Evolutionary conservation across 2,888 invertebrate genomes (phyloP).

Genomic region (Apodemia duryi): DNA sequence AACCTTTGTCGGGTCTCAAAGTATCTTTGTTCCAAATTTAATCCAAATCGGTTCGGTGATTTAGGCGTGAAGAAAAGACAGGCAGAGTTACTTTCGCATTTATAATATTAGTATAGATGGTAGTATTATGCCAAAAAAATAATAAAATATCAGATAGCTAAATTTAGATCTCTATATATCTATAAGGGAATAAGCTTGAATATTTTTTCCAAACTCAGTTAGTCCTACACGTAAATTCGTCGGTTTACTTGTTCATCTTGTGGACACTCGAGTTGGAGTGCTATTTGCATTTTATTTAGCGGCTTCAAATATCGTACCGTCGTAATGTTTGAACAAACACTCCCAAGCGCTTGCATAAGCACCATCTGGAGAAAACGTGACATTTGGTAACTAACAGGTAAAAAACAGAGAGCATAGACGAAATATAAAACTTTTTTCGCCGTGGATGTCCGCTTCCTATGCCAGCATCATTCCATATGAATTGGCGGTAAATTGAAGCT

Average conservation of each 20-base stretch:
- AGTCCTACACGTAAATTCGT: conserved; percentile 61
- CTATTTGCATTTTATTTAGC: conserved; percentile 77
- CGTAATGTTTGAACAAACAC: conserved; percentile 76
- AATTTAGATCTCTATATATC: no score
- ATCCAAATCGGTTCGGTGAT: no score
- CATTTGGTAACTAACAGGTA: conserved; percentile 64
- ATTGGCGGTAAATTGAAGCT: conserved; percentile 74
- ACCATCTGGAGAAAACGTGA: conserved; percentile 75
- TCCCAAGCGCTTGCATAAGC: conserved; percentile 67
- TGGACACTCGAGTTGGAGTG: conserved; percentile 56
- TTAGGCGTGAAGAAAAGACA: no score
- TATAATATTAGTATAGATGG: no score
- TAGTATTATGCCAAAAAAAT: no score
- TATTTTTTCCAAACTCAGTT: conserved; percentile 38
- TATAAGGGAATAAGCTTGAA: background rate
- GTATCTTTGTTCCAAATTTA: no score
- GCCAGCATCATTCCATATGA: conserved; percentile 67
- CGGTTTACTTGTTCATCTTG: conserved; percentile 51
- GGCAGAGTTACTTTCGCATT: no score
- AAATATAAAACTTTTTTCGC: conserved; percentile 56
- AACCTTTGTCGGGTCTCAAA: no score
- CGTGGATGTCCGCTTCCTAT: conserved; percentile 54
- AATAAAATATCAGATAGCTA: no score
- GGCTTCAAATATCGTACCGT: conserved; percentile 76
- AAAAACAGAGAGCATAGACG: conserved; percentile 44